These are phyloP conservation scores for Drosophila chauvacae DNA, from an alignment of 1,140 invertebrate species.

Conservation along the genomic window DNA sequence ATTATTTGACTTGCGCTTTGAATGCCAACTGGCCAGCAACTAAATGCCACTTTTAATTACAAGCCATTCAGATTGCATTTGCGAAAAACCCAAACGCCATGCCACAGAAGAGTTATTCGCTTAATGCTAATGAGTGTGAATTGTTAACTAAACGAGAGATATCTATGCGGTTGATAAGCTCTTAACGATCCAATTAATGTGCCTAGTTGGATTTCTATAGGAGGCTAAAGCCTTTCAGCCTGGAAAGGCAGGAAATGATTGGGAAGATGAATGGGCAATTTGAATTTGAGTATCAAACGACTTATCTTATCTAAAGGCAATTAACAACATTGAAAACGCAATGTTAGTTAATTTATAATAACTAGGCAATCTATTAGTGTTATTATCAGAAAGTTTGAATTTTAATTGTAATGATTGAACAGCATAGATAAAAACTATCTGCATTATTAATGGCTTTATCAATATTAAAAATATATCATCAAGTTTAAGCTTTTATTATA, in stretches of 20 bases:
- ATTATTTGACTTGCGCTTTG: constrained; percentile 36
- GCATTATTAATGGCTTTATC: background rate
- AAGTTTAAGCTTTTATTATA: too few species aligned
- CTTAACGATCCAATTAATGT: constrained; percentile 14
- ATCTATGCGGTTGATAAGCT: constrained; percentile 1
- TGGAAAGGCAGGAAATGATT: background rate
- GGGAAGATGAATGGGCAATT: background rate
- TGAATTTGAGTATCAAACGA: background rate
- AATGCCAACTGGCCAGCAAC: constrained; percentile 10
- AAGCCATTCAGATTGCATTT: constrained; percentile 30
- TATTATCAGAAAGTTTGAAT: background rate
- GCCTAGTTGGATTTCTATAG: background rate
- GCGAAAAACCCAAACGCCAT: constrained; percentile 9
- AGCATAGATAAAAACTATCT: background rate
- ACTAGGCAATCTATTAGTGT: background rate
- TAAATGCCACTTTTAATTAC: constrained; percentile 42
- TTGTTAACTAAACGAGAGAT: constrained; percentile 8
- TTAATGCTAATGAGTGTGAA: constrained; percentile 8
- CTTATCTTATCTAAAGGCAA: background rate
- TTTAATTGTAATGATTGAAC: background rate
- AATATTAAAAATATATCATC: background rate
- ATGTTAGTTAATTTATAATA: too few species aligned
- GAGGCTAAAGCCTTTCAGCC: too few species aligned
- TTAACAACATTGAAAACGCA: background rate
- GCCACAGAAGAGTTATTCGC: constrained; percentile 4